A percentile compares a stretch with the other conserved stretches of the same genome.
These are phyloP conservation scores for Anomalospiza imberbis DNA, from an alignment of 2,797 vertebrate species.

Conservation along the genomic window DNA sequence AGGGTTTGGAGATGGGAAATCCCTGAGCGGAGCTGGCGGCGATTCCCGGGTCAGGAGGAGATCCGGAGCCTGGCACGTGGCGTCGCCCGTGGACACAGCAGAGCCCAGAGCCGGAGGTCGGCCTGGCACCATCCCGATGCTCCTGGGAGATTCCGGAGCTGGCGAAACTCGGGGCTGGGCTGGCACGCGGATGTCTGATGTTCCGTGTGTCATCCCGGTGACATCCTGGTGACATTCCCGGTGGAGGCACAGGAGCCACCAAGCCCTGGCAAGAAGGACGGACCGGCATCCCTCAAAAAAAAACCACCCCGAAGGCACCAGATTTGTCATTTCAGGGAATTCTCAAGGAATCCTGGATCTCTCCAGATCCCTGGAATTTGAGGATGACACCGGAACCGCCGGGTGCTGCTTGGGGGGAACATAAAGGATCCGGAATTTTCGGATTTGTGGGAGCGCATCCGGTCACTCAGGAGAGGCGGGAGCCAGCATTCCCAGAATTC, in stretches of 20 bases:
- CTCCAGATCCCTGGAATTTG: neutral
- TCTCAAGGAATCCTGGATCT: neutral
- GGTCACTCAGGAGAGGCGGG: neutral
- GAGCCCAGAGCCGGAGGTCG: too few species aligned
- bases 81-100: too few species aligned
- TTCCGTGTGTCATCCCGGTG: neutral
- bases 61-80: too few species aligned
- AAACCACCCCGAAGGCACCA: neutral
- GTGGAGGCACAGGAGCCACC: neutral
- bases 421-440: accelerated
- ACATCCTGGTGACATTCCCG: neutral
- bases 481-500: neutral
- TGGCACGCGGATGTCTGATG: accelerated
- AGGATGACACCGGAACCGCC: neutral
- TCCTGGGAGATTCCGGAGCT: too few species aligned
- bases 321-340: neutral
- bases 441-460: neutral
- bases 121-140: neutral
- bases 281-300: neutral
- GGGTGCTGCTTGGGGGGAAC: neutral
- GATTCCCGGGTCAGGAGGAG: neutral
- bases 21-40: neutral
- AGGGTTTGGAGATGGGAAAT: neutral
- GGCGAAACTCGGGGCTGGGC: neutral
- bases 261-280: neutral